A percentile compares a stretch with the other conserved stretches of the same genome.
phyloP scores from a whole-genome alignment of 2,113 vertebrate genomes.

The Phalacrocorax aristotelis region DNA sequence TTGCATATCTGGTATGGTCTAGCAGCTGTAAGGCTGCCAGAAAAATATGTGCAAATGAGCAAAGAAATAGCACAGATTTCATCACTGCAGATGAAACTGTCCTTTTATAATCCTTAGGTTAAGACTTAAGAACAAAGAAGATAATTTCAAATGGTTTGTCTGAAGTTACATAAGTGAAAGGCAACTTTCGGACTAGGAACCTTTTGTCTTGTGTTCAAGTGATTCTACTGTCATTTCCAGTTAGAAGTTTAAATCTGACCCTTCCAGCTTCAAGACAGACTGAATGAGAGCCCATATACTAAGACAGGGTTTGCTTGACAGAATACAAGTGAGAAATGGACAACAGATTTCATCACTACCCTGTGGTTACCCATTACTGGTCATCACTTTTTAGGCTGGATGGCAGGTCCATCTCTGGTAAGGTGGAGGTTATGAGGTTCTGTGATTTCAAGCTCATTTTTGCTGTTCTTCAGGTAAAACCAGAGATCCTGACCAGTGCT shows the following conservation, averaged over 20 bases:
- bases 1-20: rapidly evolving
- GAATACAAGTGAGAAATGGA: background rate
- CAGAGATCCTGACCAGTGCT: background rate
- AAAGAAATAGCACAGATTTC: background rate
- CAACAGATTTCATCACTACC: background rate
- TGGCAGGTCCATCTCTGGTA: background rate
- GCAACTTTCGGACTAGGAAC: background rate
- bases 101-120: background rate
- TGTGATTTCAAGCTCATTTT: background rate
- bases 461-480: background rate
- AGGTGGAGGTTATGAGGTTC: background rate
- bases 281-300: background rate
- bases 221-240: background rate
- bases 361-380: background rate
- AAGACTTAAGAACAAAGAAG: background rate
- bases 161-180: background rate
- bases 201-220: background rate
- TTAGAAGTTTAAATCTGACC: background rate
- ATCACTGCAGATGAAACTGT: background rate
- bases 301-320: background rate
- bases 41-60: background rate
- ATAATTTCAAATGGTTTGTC: background rate
- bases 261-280: background rate
- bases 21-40: background rate
- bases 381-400: background rate